Conservation (phyloP, 2,113 vertebrate species). For the Pipa parva region DNA sequence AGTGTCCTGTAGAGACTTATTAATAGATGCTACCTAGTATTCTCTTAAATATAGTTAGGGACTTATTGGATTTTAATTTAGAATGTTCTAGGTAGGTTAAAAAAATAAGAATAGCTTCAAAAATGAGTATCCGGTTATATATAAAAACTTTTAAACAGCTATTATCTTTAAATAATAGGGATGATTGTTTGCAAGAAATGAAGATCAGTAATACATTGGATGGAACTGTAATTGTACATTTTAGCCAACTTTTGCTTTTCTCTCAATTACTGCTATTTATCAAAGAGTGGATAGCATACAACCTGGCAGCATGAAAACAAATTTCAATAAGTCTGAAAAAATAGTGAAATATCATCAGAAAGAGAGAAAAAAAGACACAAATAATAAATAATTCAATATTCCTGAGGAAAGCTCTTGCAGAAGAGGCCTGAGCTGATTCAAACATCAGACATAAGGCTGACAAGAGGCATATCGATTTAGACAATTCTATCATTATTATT, state of each 20-base stretch:
- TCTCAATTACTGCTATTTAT: conserved; percentile 78
- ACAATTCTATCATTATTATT: conserved; percentile 82
- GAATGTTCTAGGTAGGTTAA: too few relatives aligned
- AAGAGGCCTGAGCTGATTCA: conserved; percentile 75
- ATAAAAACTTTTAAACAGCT: conserved; percentile 24
- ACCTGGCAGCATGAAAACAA: conserved; percentile 69
- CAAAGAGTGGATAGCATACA: conserved; percentile 68
- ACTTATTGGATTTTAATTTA: too few relatives aligned
- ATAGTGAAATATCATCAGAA: conserved; percentile 58
- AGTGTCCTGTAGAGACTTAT: too few relatives aligned
- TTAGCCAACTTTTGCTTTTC: conserved; percentile 65
- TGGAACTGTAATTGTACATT: conserved; percentile 75
- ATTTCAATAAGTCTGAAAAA: conserved; percentile 67
- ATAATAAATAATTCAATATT: conserved; percentile 86
- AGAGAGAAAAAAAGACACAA: conserved; percentile 66
- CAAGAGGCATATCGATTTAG: conserved; percentile 77
- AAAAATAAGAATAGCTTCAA: too few relatives aligned
- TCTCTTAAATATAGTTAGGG: too few relatives aligned
- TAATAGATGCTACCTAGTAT: too few relatives aligned
- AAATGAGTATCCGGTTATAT: background rate
- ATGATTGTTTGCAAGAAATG: conserved; percentile 55
- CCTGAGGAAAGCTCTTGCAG: conserved; percentile 68
- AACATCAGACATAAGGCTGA: conserved; percentile 75
- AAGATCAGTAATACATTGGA: conserved; percentile 57
- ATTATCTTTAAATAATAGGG: conserved; percentile 56